These are phyloP conservation scores for Elaphurus davidianus DNA, from an alignment of 2,113 vertebrate genomes.

Conservation along the genomic window DNA sequence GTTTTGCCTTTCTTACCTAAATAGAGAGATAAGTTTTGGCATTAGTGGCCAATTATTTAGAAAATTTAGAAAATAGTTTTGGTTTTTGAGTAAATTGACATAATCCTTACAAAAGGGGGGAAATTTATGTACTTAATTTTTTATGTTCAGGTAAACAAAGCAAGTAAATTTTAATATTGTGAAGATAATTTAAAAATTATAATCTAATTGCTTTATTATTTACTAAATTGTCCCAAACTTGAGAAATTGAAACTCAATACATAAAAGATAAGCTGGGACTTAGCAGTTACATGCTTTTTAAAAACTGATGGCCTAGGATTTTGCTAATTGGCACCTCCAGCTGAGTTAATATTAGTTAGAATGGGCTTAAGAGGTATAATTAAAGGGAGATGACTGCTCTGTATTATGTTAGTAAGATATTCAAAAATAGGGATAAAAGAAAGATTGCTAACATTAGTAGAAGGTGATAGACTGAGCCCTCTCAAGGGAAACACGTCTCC, in stretches of 20 bases:
- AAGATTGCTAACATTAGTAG: constrained; percentile 28
- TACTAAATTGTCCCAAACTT: neutral
- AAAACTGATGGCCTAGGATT: neutral
- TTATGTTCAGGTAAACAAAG: neutral
- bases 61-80: neutral
- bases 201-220: neutral
- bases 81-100: neutral
- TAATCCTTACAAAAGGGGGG: neutral
- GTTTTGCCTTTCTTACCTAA: neutral
- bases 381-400: constrained; percentile 42
- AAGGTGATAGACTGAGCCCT: neutral
- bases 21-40: neutral
- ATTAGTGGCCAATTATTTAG: neutral
- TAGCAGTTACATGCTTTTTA: neutral
- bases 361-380: neutral
- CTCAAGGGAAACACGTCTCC: constrained; percentile 31
- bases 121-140: neutral
- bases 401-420: constrained; percentile 46
- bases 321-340: constrained; percentile 49
- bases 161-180: neutral
- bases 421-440: constrained; percentile 20
- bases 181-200: neutral
- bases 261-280: neutral
- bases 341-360: neutral
- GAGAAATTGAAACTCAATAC: neutral